phyloP scores from a whole-genome alignment of 2,888 invertebrate genomes.

The Dolichomitus sp. region DNA sequence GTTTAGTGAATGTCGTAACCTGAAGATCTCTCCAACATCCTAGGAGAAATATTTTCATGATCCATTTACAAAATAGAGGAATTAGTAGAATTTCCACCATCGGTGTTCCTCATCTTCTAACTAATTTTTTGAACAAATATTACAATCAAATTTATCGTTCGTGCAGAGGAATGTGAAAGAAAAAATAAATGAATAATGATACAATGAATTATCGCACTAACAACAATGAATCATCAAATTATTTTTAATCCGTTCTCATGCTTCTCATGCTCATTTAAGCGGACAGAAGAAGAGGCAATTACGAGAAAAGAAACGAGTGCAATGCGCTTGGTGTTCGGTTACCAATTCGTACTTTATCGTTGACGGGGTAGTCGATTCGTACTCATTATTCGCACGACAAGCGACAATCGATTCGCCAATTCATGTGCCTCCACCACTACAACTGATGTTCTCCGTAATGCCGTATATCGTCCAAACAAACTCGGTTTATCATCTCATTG shows the following conservation, averaged over 20 bases:
- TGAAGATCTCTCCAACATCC: conserved; percentile 4
- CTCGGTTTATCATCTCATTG: not conserved
- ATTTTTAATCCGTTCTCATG: not conserved
- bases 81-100: not conserved
- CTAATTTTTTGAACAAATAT: not conserved
- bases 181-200: not conserved
- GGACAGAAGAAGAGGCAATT: not conserved
- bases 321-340: conserved; percentile 4
- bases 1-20: conserved; percentile 14
- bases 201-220: not conserved
- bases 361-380: conserved; percentile 29
- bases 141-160: not conserved
- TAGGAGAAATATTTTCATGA: not conserved
- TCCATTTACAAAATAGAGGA: conserved; percentile 18
- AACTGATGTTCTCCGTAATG: not conserved
- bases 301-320: not conserved
- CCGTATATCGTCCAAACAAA: not conserved
- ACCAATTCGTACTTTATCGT: conserved; percentile 43
- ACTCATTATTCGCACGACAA: conserved; percentile 62
- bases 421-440: conserved; percentile 33
- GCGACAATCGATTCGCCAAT: conserved; percentile 56
- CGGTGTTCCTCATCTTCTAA: not conserved
- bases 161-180: not conserved
- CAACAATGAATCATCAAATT: conserved; percentile 2
- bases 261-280: not conserved